Conservation (phyloP, 2,797 vertebrate genomes). For the Heliangelus exortis region DNA sequence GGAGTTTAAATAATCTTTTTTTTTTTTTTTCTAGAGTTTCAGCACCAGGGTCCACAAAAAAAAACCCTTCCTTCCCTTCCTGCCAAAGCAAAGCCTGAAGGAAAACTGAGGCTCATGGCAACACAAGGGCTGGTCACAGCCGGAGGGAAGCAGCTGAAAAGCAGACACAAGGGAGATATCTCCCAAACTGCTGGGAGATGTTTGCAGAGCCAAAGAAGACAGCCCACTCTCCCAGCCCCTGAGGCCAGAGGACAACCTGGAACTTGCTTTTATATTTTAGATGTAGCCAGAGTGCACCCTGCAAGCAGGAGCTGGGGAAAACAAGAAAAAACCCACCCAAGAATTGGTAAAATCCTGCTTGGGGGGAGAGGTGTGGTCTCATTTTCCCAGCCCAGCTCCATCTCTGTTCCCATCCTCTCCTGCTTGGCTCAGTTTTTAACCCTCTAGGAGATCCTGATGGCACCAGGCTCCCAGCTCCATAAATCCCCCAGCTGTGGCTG, state of each 20-base stretch:
- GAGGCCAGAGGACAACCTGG: neutral
- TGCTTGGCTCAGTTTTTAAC: neutral
- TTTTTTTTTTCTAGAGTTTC: neutral
- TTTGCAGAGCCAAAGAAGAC: neutral
- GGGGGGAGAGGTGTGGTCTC: fast-evolving
- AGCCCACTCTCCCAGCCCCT: fast-evolving
- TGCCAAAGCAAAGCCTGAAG: neutral
- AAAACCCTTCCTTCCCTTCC: neutral
- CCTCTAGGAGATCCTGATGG: neutral
- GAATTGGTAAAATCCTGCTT: neutral
- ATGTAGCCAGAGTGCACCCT: neutral
- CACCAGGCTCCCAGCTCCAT: neutral
- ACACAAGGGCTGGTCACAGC: neutral
- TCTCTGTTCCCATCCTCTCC: neutral
- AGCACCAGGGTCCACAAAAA: neutral
- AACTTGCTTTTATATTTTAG: neutral
- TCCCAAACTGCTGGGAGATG: neutral
- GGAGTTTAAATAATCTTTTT: neutral
- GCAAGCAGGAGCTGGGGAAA: neutral
- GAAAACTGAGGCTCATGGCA: neutral
- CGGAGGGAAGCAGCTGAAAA: neutral
- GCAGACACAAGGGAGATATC: neutral
- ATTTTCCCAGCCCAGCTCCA: neutral
- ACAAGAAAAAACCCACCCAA: neutral
- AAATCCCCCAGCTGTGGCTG: neutral